Conservation (phyloP, 2,888 invertebrate genomes). For the Agrypnus murinus region DNA sequence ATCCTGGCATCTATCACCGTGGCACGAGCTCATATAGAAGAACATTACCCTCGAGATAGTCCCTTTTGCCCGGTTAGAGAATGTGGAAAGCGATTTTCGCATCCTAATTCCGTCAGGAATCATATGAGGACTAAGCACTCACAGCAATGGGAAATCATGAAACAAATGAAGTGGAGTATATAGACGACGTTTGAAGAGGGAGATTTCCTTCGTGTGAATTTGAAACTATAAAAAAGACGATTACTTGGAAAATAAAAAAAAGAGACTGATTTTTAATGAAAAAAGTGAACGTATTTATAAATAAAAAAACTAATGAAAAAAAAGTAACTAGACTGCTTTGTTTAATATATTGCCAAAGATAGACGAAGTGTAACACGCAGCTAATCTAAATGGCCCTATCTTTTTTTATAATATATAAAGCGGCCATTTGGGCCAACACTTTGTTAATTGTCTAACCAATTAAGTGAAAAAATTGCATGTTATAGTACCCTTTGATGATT, state of each 20-base stretch:
- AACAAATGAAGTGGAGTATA: constrained; percentile 83
- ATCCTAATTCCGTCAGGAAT: constrained; percentile 91
- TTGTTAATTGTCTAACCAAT: constrained; percentile 29
- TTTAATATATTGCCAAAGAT: constrained; percentile 29
- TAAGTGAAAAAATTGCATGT: constrained; percentile 21
- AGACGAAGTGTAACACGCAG: constrained; percentile 20
- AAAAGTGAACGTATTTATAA: background rate
- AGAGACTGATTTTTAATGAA: background rate
- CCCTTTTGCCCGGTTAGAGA: constrained; percentile 85
- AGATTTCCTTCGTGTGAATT: background rate
- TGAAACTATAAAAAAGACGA: background rate
- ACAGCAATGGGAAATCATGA: constrained; percentile 88
- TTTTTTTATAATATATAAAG: constrained; percentile 10
- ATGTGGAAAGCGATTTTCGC: constrained; percentile 85
- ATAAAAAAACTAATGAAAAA: no score
- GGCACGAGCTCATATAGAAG: constrained; percentile 84
- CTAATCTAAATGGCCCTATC: constrained; percentile 27
- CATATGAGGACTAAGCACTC: constrained; percentile 91
- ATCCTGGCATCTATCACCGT: constrained; percentile 79
- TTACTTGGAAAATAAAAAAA: background rate
- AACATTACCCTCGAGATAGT: constrained; percentile 90
- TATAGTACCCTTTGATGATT: constrained; percentile 22
- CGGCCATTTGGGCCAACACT: constrained; percentile 24
- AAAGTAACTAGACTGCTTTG: constrained; percentile 18
- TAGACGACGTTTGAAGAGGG: constrained; percentile 42